phyloP scores from a whole-genome alignment of 2,113 vertebrate species.

The Propithecus coquereli region DNA sequence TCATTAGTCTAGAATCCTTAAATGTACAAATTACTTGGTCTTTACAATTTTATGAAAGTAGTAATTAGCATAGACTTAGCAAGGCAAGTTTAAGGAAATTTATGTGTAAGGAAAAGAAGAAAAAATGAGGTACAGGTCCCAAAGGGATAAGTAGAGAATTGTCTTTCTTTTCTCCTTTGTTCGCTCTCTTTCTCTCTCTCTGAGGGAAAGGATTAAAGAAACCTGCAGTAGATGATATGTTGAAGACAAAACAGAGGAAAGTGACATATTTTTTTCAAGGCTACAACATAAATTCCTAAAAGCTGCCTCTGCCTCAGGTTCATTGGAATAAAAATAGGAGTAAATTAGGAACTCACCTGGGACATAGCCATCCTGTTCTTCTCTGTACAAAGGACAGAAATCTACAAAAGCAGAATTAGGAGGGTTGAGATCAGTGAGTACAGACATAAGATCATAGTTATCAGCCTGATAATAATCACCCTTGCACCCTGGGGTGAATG shows the following conservation, averaged over 20 bases:
- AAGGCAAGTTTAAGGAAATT: not conserved
- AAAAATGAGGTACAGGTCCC: not conserved
- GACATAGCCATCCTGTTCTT: not conserved
- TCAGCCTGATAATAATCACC: not conserved
- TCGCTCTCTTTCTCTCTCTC: not conserved
- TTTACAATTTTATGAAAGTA: not conserved
- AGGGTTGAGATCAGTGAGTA: not conserved
- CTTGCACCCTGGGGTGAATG: not conserved
- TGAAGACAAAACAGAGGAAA: not conserved
- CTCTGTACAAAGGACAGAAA: not conserved
- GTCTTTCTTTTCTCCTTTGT: too few species aligned
- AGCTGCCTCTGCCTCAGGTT: not conserved
- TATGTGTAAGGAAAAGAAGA: not conserved
- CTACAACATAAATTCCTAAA: not conserved
- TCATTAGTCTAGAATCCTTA: not conserved
- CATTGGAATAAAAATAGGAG: not conserved
- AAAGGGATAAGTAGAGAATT: not conserved
- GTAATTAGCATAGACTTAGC: not conserved
- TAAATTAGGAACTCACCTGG: not conserved
- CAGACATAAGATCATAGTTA: not conserved
- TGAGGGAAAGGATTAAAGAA: not conserved
- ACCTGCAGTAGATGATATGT: not conserved
- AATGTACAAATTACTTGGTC: slow-evolving; percentile 12
- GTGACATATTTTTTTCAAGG: not conserved
- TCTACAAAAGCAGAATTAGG: slow-evolving; percentile 22